Percentiles rank a stretch among this genome's conserved stretches.
These are phyloP conservation scores for Alviniconcha strummeri DNA, from an alignment of 2,888 invertebrate genomes.

Conservation along the genomic window DNA sequence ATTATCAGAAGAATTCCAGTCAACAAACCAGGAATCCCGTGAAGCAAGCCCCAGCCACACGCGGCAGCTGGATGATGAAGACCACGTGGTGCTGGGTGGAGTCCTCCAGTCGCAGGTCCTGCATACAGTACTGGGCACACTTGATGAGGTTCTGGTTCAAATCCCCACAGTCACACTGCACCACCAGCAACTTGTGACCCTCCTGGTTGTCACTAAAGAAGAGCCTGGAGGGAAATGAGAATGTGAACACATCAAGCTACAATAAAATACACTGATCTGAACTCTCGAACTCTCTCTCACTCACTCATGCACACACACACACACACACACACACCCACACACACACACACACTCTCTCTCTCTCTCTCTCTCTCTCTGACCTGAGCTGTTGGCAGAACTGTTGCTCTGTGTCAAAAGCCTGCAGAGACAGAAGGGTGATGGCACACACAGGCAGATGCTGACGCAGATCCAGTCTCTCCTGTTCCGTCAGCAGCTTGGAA, in stretches of 20 bases:
- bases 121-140: conserved; percentile 64
- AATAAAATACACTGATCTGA: too few species aligned
- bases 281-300: too few species aligned
- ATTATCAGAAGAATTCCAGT: too few species aligned
- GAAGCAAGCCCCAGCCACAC: conserved; percentile 62
- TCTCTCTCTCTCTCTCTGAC: conserved; percentile 34
- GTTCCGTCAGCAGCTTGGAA: conserved; percentile 56
- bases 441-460: conserved; percentile 38
- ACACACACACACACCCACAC: too few species aligned
- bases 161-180: conserved; percentile 69
- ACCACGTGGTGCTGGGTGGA: conserved; percentile 52
- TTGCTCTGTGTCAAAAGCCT: conserved; percentile 67
- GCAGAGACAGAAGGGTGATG: conserved; percentile 49
- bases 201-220: conserved; percentile 42
- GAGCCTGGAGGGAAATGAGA: conserved; percentile 37
- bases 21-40: conserved; percentile 64
- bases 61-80: conserved; percentile 63
- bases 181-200: conserved; percentile 53
- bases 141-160: conserved; percentile 62
- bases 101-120: conserved; percentile 49
- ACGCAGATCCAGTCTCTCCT: conserved; percentile 45
- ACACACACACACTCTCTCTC: too few species aligned
- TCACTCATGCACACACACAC: too few species aligned
- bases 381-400: conserved; percentile 60
- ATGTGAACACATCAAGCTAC: too few species aligned